Evolutionary conservation across 2,888 invertebrate species (phyloP), one percentile per base, ranked within the genome.

Genomic region (Eudiplozoon nipponicum): DNA sequence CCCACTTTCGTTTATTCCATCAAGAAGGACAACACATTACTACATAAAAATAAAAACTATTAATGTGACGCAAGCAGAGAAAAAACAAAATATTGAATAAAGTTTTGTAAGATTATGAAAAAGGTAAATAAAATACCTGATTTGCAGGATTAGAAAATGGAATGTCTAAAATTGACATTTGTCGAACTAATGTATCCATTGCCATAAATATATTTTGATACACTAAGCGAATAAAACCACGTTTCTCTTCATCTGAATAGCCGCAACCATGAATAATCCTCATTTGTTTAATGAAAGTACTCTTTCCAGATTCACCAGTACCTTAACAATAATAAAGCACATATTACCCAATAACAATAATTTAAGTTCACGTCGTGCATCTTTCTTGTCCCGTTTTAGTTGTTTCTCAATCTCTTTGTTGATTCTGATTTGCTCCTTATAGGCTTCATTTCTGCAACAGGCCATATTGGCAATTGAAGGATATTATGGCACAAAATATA

Each of bases 381-480:
- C 94, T 60, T 86, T 69, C 68, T 98, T 98, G 68, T 94, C 94
- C 66, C 84, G 74, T 61, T 84, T 72, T 60, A 98, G 70, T 68
- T 94, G 90, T 65, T 81, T 72, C 67, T 98, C 94, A 64, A 98
- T 98, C 69, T 98, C 94, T 67, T 90, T 84, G 67, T 98, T 98
- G 67, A 98, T 98, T 65, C 94, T 71, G 69, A 86, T 90, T 69
- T 98, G 94, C 70, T 98, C 94, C 68, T 86, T 84, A 65, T 86
- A 86, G 70, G 98, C 94, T 68, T 94, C 94, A 65, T 84, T 84
- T 68, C 90, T 72, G 70, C 90, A 98, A 72, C 94, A 98, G 74
- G 90, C 84, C 94, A 94, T 90, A n/a, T n/a, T n/a, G n/a, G n/a
- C n/a, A n/a, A n/a, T n/a, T n/a, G n/a, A n/a, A n/a, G n/a, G n/a